Base-by-base conservation (phyloP, 2,888 invertebrate genomes). In the Meganola albula region DNA sequence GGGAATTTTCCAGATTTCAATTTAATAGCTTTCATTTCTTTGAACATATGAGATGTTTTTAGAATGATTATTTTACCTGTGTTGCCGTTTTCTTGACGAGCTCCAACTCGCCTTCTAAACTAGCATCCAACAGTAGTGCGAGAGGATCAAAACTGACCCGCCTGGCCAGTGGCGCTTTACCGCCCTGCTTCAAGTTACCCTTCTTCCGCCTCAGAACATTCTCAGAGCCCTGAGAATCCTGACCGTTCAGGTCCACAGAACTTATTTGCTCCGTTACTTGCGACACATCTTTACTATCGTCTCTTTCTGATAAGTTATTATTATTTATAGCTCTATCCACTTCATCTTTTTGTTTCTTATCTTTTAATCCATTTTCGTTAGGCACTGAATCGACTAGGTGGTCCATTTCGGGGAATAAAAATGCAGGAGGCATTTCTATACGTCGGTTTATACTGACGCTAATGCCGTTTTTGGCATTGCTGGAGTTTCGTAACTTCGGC, bases 61-160 rank as follows among this genome's bases (percentile, higher is more conserved):
- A 16, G 4, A 16, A 16, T 16, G 2, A 12, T 21, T 12, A 9
- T 10, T 1, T 47, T 63, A 91, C 94, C 89, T 97, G 94, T 69
- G 93, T 91, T 38, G 98, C 97, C 27, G 98, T 98, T 77, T 96
- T 95, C 84, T 93, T 95, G 21, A 99, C 99, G 48, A 99, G 88
- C 66, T 99, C 99, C 65, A 99, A 87, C 75, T 99, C 99, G 23
- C 99, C 99, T 78, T 99, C 99, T 48, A 99, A 89, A 58, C 98
- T 97, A 25, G 99, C 99, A 78, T 99, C 99, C 61, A 99, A 87
- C 27, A 99, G 88, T 28, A 99, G 87, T 0, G 99, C 98, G 58
- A 99, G 87, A 10, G 99, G 99, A 87, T 99, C 99, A 69, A 99
- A 99, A 71, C 97, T 97, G 20, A 99, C 98, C 38, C 97, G 88